Evolutionary conservation across 2,888 invertebrate species (phyloP), one percentile per base, ranked within the genome.

Genomic region (Drosophila picticornis): DNA sequence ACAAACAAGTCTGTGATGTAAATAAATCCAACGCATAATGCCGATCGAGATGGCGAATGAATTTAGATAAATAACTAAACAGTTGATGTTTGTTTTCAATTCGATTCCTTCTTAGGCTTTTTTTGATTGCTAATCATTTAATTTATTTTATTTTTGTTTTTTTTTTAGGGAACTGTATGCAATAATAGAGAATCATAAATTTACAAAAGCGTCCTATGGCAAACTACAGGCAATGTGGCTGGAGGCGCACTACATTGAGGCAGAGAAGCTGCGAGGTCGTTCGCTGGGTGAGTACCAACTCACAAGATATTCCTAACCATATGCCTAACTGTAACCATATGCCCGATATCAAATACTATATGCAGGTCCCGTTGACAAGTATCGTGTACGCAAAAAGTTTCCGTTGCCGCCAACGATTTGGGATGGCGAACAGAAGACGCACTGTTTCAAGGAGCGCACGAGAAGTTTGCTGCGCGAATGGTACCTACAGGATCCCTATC

Each of bases 401-500:
- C 98, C 98, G 0, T 93, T 98, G 91, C 98, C 98, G 52, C 94
- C 97, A 59, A 98, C 98, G 55, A 98, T 98, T 83, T 98, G 98
- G 98, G 98, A 98, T 93, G 98, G 98, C 55, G 98, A 98, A 92
- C 98, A 98, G 94, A 98, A 98, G 94, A 98, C 98, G 19, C 98
- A 98, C 92, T 98, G 98, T 93, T 98, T 98, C 94, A 98, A 98
- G 95, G 97, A 99, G 94, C 94, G 99, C 80, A 99, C 99, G 92
- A 94, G 99, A 84, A 98, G 98, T 88, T 94, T 99, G 83, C 95
- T 99, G 81, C 94, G 99, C 75, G 99, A 99, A 94, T 99, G 99
- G 98, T 99, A 99, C 94, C 96, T 99, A 65, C 98, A 98, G 94
- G 99, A 98, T 94, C 97, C 98, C n/a, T 98, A 98, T 94, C 98